phyloP scores from a whole-genome alignment of 2,888 invertebrate species.

The Cheilosia impressa region DNA sequence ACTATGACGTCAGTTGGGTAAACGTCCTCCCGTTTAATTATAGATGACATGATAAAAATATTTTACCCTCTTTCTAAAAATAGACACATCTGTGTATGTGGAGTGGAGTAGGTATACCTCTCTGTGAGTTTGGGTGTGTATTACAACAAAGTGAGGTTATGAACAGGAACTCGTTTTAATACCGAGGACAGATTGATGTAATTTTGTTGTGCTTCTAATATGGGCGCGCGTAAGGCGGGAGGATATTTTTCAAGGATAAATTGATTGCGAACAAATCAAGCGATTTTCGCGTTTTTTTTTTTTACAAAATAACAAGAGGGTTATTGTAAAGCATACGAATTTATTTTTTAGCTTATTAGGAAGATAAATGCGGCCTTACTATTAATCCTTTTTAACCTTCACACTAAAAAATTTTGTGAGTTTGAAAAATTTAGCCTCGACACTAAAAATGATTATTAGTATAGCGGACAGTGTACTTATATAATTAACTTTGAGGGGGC shows the following conservation, averaged over 20 bases:
- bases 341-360: too few relatives aligned
- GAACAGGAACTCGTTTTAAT: slow-evolving; percentile 64
- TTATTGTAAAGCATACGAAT: too few relatives aligned
- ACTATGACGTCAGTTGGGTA: slow-evolving; percentile 79
- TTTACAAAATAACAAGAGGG: too few relatives aligned
- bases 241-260: slow-evolving; percentile 51
- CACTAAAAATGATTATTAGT: too few relatives aligned
- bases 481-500: too few relatives aligned
- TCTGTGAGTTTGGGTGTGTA: slow-evolving; percentile 31
- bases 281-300: background rate
- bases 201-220: slow-evolving; percentile 56
- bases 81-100: slow-evolving; percentile 43
- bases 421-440: too few relatives aligned
- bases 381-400: too few relatives aligned
- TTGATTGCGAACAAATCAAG: background rate
- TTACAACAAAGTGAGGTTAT: slow-evolving; percentile 59
- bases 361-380: too few relatives aligned
- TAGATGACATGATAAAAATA: slow-evolving; percentile 73
- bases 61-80: slow-evolving; percentile 70
- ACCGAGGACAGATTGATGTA: slow-evolving; percentile 62
- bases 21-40: slow-evolving; percentile 77
- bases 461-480: too few relatives aligned
- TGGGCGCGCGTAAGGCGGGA: slow-evolving; percentile 34
- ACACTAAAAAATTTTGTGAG: too few relatives aligned
- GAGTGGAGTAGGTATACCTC: background rate